Conservation (phyloP, 2,888 invertebrate genomes). For the Acanthopleura granulata region DNA sequence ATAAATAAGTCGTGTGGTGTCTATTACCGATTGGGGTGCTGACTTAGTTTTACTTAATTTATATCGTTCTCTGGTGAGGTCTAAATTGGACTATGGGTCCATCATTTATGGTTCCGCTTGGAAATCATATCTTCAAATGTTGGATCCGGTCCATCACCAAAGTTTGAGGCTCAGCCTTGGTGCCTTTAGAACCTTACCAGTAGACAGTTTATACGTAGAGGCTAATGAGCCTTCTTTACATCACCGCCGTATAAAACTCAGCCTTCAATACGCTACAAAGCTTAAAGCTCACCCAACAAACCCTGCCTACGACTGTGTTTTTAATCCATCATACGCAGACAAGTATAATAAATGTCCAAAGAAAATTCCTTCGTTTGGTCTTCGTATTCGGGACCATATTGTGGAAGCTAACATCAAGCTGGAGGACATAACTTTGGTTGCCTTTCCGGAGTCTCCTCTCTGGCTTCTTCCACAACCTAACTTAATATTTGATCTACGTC, state of each 20-base stretch:
- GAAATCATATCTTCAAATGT: conserved; percentile 26
- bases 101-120: conserved; percentile 22
- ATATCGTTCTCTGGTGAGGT: neutral
- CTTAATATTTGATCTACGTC: conserved; percentile 19
- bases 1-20: conserved; percentile 24
- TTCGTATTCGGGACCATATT: no score
- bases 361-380: no score
- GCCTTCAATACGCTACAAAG: conserved; percentile 20
- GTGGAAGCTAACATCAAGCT: no score
- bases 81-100: neutral
- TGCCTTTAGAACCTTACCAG: conserved; percentile 29
- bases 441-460: no score
- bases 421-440: no score
- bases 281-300: no score
- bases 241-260: neutral
- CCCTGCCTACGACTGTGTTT: no score
- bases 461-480: neutral
- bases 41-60: conserved; percentile 21
- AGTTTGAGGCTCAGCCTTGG: conserved; percentile 27
- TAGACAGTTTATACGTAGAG: conserved; percentile 27
- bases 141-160: conserved; percentile 35
- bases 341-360: no score
- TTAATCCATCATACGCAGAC: no score
- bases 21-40: conserved; percentile 27
- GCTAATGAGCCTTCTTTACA: conserved; percentile 24